Evolutionary conservation across 30 jellyfish, hydroid and myxozoan genomes (phyloP).

Genomic region (Haliclystus octoradiatus): DNA sequence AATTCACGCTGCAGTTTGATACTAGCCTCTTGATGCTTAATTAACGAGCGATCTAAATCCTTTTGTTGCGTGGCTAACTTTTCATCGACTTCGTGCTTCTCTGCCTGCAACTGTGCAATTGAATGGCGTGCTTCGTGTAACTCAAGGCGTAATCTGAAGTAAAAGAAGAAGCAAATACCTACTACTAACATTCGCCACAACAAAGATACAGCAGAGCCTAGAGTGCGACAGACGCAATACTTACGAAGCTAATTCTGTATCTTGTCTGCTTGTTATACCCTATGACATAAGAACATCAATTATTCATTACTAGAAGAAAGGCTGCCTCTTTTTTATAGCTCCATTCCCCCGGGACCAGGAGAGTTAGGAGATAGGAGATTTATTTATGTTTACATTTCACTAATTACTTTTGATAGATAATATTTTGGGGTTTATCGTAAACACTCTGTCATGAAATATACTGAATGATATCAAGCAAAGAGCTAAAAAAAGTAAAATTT

Average conservation of each 20-base stretch:
- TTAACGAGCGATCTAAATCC: conserved; percentile 53
- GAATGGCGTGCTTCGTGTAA: conserved; percentile 55
- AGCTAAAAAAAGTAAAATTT: no score
- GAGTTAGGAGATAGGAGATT: no score
- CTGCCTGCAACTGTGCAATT: conserved; percentile 39
- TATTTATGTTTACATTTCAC: no score
- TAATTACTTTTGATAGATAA: no score
- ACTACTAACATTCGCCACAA: no score
- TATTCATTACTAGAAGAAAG: no score
- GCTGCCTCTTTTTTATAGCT: no score
- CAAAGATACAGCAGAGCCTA: background rate
- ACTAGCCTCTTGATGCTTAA: conserved; percentile 38
- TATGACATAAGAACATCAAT: background rate
- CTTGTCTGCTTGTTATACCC: conserved; percentile 83
- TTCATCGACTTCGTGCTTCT: conserved; percentile 55
- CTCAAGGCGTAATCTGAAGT: conserved; percentile 62
- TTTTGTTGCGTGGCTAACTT: conserved; percentile 50
- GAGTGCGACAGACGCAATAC: background rate
- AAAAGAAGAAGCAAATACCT: background rate
- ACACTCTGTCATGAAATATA: no score
- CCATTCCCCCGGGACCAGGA: no score
- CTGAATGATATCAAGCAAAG: no score
- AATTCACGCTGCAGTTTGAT: conserved; percentile 63
- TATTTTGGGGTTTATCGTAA: no score
- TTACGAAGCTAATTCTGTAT: conserved; percentile 72